Conservation (phyloP, 2,797 vertebrate genomes). For the Schizothorax lantsangensis region DNA sequence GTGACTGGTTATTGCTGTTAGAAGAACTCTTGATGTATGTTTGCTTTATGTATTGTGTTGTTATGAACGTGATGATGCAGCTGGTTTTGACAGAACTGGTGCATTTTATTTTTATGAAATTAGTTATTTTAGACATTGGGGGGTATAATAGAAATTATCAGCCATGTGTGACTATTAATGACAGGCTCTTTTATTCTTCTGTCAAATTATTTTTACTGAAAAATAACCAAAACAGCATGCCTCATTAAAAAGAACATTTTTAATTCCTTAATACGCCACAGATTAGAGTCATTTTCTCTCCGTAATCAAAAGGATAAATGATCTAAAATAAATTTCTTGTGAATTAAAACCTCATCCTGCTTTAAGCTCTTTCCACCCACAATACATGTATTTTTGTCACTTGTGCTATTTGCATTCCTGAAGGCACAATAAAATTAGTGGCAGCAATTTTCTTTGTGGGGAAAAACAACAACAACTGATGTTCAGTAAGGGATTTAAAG, state of each 20-base stretch:
- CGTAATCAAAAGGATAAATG: conserved; percentile 58
- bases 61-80: not conserved
- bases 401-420: conserved; percentile 57
- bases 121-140: conserved; percentile 32
- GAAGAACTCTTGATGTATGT: not conserved
- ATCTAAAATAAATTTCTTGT: conserved; percentile 46
- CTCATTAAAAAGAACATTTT: conserved; percentile 55
- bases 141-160: conserved; percentile 45
- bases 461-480: not conserved
- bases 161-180: conserved; percentile 53
- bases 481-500: conserved; percentile 27
- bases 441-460: conserved; percentile 48
- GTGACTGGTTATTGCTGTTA: not conserved
- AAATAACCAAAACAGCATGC: conserved; percentile 56
- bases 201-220: conserved; percentile 56
- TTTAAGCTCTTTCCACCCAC: conserved; percentile 57
- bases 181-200: conserved; percentile 47
- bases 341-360: conserved; percentile 44
- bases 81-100: not conserved
- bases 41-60: not conserved
- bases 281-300: conserved; percentile 55
- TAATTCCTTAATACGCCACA: conserved; percentile 52
- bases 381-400: conserved; percentile 60
- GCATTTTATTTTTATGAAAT: conserved; percentile 9
- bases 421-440: conserved; percentile 55